A percentile compares a stretch with the other conserved stretches of the same genome.
These are phyloP conservation scores for Bombyx mandarina DNA, from an alignment of 1,140 invertebrate species.

Conservation along the genomic window DNA sequence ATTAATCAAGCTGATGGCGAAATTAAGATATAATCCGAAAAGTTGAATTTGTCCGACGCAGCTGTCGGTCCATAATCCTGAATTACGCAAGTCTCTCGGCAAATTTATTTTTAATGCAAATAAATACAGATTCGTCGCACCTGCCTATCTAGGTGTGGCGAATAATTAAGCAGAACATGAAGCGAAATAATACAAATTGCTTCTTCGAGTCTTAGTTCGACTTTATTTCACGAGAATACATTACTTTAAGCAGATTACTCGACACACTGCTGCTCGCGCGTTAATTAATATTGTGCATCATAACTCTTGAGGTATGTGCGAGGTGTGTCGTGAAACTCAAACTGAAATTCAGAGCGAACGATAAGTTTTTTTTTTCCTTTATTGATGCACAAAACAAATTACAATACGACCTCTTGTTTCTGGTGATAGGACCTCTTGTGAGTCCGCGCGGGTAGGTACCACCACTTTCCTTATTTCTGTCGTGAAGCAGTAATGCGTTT, in stretches of 20 bases:
- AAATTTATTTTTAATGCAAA: slow-evolving; percentile 65
- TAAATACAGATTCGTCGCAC: slow-evolving; percentile 63
- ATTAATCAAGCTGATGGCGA: slow-evolving; percentile 33
- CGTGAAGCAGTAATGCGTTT: too few relatives aligned
- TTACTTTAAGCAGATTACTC: slow-evolving; percentile 29
- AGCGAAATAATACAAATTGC: slow-evolving; percentile 50
- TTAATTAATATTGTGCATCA: slow-evolving; percentile 15
- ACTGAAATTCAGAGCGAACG: not conserved
- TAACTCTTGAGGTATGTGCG: not conserved
- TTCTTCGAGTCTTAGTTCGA: slow-evolving; percentile 37
- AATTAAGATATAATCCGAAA: slow-evolving; percentile 42
- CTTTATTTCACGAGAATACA: slow-evolving; percentile 32
- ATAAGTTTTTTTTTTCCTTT: not conserved
- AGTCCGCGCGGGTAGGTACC: too few relatives aligned
- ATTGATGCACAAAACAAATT: too few relatives aligned
- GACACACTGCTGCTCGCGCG: slow-evolving; percentile 20
- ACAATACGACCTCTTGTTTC: too few relatives aligned
- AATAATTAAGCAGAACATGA: slow-evolving; percentile 51
- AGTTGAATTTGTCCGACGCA: slow-evolving; percentile 44
- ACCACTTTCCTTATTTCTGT: too few relatives aligned
- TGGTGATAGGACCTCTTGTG: too few relatives aligned
- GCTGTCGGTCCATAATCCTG: slow-evolving; percentile 49
- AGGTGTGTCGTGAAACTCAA: not conserved
- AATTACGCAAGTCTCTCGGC: slow-evolving; percentile 43
- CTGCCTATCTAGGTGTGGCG: slow-evolving; percentile 49